These are phyloP conservation scores for Mionectes olivaceus DNA, from an alignment of 2,797 vertebrate genomes.

Conservation along the genomic window DNA sequence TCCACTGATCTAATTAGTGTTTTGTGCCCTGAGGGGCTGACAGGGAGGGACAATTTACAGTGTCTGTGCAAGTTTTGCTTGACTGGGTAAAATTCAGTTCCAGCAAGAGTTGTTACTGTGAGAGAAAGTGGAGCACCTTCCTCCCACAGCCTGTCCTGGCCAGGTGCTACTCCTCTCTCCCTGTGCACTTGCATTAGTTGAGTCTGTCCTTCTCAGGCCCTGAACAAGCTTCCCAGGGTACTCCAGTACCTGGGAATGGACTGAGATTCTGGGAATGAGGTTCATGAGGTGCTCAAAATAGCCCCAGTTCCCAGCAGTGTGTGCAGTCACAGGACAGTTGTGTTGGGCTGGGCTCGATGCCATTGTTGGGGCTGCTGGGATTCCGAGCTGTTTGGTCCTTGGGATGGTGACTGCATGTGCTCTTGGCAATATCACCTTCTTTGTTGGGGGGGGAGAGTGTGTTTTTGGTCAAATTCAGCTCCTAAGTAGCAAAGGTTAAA, in stretches of 20 bases:
- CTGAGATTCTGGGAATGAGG: neutral
- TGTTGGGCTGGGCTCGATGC: neutral
- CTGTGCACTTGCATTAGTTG: rapidly evolving
- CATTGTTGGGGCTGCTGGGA: neutral
- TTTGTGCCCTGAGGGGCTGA: conserved; percentile 34
- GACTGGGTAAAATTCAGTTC: conserved; percentile 2
- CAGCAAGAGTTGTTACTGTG: neutral
- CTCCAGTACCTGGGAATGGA: neutral
- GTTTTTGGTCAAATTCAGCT: neutral
- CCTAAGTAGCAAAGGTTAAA: neutral
- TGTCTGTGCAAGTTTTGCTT: conserved; percentile 33
- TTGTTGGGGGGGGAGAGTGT: neutral
- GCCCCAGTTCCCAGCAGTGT: neutral
- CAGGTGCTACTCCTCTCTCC: neutral
- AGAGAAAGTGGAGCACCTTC: neutral
- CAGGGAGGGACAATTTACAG: conserved; percentile 46
- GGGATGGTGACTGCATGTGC: neutral
- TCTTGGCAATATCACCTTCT: neutral
- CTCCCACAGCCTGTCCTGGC: neutral
- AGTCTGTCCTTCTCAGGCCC: neutral
- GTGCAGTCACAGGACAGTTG: neutral
- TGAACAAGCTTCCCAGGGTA: neutral
- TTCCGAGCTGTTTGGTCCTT: neutral
- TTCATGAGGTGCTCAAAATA: neutral
- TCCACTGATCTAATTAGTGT: conserved; percentile 39